A percentile compares a stretch with the other conserved stretches of the same genome.
Evolutionary conservation across 1,140 invertebrate species (phyloP).

Genomic region (Tetranychus urticae): DNA sequence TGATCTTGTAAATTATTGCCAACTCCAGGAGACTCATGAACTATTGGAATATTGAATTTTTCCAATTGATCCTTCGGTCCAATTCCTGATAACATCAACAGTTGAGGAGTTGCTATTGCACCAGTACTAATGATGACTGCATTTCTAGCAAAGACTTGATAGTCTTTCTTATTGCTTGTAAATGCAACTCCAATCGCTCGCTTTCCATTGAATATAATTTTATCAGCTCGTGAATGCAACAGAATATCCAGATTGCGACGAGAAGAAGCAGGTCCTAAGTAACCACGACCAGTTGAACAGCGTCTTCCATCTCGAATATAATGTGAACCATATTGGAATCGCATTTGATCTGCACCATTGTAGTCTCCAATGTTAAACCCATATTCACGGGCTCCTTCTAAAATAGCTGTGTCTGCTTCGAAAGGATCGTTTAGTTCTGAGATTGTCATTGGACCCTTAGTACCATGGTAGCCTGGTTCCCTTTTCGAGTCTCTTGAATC

Average conservation of each 20-base stretch:
- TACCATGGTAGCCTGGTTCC: slow-evolving; percentile 40
- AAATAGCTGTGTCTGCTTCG: slow-evolving; percentile 48
- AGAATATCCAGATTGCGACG: slow-evolving; percentile 59
- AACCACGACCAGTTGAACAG: slow-evolving; percentile 70
- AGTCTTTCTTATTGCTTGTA: slow-evolving; percentile 27
- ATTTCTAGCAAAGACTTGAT: no score
- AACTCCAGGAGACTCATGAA: slow-evolving; percentile 19
- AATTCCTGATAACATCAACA: no score
- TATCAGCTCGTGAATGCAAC: slow-evolving; percentile 53
- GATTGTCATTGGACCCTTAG: slow-evolving; percentile 54
- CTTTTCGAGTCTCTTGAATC: slow-evolving; percentile 2
- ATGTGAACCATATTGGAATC: slow-evolving; percentile 27
- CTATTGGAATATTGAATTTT: slow-evolving; percentile 16
- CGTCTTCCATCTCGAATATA: slow-evolving; percentile 45
- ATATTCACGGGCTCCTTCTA: slow-evolving; percentile 49
- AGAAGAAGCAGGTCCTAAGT: slow-evolving; percentile 28
- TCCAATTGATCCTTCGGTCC: no score
- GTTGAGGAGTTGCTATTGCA: no score
- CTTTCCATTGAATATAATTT: slow-evolving; percentile 54
- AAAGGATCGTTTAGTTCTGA: slow-evolving; percentile 56
- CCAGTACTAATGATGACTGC: no score
- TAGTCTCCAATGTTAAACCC: slow-evolving; percentile 55
- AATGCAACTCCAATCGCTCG: slow-evolving; percentile 51
- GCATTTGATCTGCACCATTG: slow-evolving; percentile 55
- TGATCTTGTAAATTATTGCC: slow-evolving; percentile 25